Evolutionary conservation across 1,140 invertebrate genomes (phyloP), one percentile per base, ranked within the genome.

Genomic region (Drosophila murphyi): DNA sequence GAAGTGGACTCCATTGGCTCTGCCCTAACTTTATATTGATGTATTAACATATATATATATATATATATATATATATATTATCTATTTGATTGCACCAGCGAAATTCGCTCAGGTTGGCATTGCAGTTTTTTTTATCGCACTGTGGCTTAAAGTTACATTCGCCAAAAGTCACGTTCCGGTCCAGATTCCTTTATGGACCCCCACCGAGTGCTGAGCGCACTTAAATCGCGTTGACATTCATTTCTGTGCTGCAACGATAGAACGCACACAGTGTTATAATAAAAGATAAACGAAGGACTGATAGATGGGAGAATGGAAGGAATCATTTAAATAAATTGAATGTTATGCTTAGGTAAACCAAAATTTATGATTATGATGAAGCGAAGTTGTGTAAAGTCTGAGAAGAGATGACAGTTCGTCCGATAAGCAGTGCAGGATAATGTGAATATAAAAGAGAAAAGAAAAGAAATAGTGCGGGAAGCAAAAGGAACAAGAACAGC

Each of bases 91-190:
- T 79, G 67, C 70, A 64, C 72, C 63, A 71, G 60, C 62, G 59
- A 65, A 75, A 61, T 62, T 82, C 50, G 73, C 70, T 76, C 73
- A 76, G 70, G 80, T 88, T 89, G 85, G 60, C 83, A 88, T 88
- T 65, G 80, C 83, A 88, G 56, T 79, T 82, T 68, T 64, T 86
- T 20, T 20, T 86, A 86, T 86, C 70, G 74, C 67, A 72, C 78
- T 72, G 75, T 68, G 75, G 74, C 82, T 74, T 87, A 82, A 78
- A 86, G 81, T 85, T 78, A 72, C 59, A 71, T 87, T 69, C 37
- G 70, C 67, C 73, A 80, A 80, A 88, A 88, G 83, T 88, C 83
- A 88, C 83, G 83, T 88, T 88, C 55, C 77, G 70, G 50, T 57
- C 73, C 64, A 75, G 85, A 83, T 89, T 88, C 73, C 41, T 72